Conservation (phyloP, 2,113 vertebrate genomes). For the Gadus macrocephalus region DNA sequence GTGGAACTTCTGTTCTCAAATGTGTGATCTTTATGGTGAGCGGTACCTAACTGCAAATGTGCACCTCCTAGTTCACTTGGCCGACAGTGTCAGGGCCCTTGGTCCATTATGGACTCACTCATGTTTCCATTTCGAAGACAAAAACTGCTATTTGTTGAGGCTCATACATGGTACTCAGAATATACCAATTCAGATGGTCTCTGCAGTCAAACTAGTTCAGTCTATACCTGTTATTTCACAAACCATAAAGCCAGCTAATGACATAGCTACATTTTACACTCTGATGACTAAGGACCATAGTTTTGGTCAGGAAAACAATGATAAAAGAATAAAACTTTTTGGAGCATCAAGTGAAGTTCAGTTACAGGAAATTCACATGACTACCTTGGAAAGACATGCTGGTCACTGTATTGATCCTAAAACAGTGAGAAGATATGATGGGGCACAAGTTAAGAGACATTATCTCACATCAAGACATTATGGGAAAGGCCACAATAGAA, state of each 20-base stretch:
- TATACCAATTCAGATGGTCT: too few species aligned
- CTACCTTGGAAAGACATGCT: too few species aligned
- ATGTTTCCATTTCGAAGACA: slow-evolving; percentile 13
- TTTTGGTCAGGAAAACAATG: not conserved
- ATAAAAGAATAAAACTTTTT: not conserved
- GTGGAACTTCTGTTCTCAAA: slow-evolving; percentile 20
- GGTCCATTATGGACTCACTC: slow-evolving; percentile 12
- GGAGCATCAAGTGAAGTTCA: not conserved
- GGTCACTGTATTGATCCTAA: too few species aligned
- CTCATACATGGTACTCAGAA: too few species aligned
- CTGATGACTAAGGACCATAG: not conserved
- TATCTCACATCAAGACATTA: too few species aligned
- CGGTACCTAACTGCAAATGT: slow-evolving; percentile 8
- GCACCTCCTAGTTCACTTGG: slow-evolving; percentile 18
- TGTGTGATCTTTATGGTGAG: slow-evolving; percentile 15
- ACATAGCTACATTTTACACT: not conserved
- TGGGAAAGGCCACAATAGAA: too few species aligned
- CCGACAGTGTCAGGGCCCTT: slow-evolving; percentile 19
- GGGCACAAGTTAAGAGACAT: too few species aligned
- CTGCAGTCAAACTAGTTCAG: not conserved
- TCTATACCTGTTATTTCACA: not conserved
- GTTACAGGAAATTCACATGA: too few species aligned
- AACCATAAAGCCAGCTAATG: not conserved
- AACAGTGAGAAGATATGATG: too few species aligned
- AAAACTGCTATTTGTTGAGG: not conserved